Percentiles rank a stretch among this genome's conserved stretches.
Evolutionary conservation across 2,888 invertebrate genomes (phyloP).

Genomic region (Drosophila nigricruria): DNA sequence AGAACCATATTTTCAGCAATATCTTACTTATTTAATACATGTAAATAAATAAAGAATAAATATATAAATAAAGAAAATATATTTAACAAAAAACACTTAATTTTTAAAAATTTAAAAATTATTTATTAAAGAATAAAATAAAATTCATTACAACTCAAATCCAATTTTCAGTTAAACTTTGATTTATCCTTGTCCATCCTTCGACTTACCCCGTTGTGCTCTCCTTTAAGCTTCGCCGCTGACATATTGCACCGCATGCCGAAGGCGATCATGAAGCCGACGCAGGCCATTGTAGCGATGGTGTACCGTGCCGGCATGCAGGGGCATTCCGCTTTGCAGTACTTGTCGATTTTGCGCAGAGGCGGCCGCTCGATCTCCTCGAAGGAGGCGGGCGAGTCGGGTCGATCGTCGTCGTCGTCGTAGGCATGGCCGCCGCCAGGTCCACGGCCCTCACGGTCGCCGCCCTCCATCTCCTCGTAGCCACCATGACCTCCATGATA

Average conservation of each 20-base stretch:
- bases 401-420: constrained; percentile 87
- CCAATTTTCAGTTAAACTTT: background rate
- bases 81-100: background rate
- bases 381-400: constrained; percentile 90
- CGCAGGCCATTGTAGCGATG: constrained; percentile 93
- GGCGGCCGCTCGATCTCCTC: constrained; percentile 94
- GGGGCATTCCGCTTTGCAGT: constrained; percentile 94
- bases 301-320: constrained; percentile 94
- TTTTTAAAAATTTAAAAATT: background rate
- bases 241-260: constrained; percentile 99
- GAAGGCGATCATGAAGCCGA: constrained; percentile 97
- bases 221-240: constrained; percentile 95
- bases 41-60: too few relatives aligned
- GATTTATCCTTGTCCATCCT: too few relatives aligned
- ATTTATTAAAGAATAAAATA: background rate
- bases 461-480: constrained; percentile 84
- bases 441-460: constrained; percentile 80
- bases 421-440: constrained; percentile 81
- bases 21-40: background rate
- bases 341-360: constrained; percentile 94
- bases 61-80: too few relatives aligned
- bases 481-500: constrained; percentile 83
- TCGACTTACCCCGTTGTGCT: constrained; percentile 87
- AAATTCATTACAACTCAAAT: background rate
- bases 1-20: background rate